Conservation (phyloP, 2,888 invertebrate species). For the Torymus texanus region DNA sequence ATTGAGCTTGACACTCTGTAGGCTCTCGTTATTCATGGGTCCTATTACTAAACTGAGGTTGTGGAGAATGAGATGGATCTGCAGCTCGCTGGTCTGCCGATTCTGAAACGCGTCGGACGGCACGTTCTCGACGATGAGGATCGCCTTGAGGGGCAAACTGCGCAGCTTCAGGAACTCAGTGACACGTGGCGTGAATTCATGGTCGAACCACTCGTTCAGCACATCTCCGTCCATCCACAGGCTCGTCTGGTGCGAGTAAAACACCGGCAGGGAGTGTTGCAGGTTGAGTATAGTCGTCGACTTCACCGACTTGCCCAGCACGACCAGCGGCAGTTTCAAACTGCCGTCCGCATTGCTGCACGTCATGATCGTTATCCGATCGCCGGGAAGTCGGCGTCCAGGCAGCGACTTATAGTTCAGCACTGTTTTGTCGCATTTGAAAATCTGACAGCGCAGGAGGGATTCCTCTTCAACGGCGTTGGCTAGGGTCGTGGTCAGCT, state of each 20-base stretch:
- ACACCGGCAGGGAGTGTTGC: conserved; percentile 49
- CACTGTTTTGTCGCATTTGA: conserved; percentile 46
- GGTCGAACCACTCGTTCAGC: conserved; percentile 50
- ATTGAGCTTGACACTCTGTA: conserved; percentile 57
- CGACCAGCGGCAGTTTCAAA: conserved; percentile 55
- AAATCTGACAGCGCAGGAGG: conserved; percentile 48
- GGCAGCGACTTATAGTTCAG: conserved; percentile 48
- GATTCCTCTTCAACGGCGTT: conserved; percentile 47
- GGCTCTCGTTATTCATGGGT: conserved; percentile 57
- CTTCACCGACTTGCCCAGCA: conserved; percentile 60
- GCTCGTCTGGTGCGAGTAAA: conserved; percentile 54
- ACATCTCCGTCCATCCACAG: conserved; percentile 52
- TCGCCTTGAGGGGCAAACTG: conserved; percentile 41
- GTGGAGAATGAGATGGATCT: conserved; percentile 54
- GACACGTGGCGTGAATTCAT: conserved; percentile 43
- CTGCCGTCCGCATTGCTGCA: conserved; percentile 59
- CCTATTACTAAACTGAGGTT: conserved; percentile 56
- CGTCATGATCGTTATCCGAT: conserved; percentile 57
- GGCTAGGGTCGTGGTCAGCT: conserved; percentile 39
- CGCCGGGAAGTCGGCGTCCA: conserved; percentile 24
- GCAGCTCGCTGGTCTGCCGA: conserved; percentile 46
- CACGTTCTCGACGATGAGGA: conserved; percentile 49
- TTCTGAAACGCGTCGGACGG: conserved; percentile 49
- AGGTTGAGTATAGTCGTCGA: conserved; percentile 58
- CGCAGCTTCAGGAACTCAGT: conserved; percentile 35